Evolutionary conservation across 2,888 invertebrate species (phyloP), one percentile per base, ranked within the genome.

Genomic region (Eustalomyia histrio): DNA sequence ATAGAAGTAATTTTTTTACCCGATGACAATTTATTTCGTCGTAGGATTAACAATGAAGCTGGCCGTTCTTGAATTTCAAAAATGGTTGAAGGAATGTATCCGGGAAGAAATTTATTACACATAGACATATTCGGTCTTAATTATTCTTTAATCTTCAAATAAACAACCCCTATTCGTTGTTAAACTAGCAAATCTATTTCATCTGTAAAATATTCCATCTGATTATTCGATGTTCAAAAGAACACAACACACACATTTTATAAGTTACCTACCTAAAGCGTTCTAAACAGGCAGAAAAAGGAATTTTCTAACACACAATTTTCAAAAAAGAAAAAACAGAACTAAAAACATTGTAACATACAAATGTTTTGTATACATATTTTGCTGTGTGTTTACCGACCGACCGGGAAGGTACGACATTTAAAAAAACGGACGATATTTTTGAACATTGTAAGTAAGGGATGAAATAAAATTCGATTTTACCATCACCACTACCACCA

Each of bases 391-490:
- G 43, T 47, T 12, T 47, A n/a, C 33, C 50, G 17, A 63, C 43
- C 43, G 43, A 47, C 43, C 39, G 55, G 55, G 8, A 61, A 67
- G 58, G 33, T 71, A 65, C 17, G 24, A 55, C 33, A 71, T 47
- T 47, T 29, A 4, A 29, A 47, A 14, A 47, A 47, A n/a, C 43
- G 43, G 43, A 47, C 14, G 43, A 14, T 39, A 39, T 39, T 47
- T 47, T n/a, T 47, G n/a, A 55, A 18, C 39, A 68, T 47, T 29
- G 52, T n/a, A 53, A 69, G 4, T 71, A 81, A 65, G 81, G 81
- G 81, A 81, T 81, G 81, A 81, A 74, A 60, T 60, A 64, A 71
- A 80, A 74, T 71, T 74, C 61, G 53, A 71, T 74, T 81, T 74
- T 43, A 61, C 39, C 78, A 73, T 75, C 67, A 47, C 47, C 60